A percentile compares a stretch with the other conserved stretches of the same genome.
phyloP scores from a whole-genome alignment of 2,888 invertebrate genomes.

The Tinea trinotella region DNA sequence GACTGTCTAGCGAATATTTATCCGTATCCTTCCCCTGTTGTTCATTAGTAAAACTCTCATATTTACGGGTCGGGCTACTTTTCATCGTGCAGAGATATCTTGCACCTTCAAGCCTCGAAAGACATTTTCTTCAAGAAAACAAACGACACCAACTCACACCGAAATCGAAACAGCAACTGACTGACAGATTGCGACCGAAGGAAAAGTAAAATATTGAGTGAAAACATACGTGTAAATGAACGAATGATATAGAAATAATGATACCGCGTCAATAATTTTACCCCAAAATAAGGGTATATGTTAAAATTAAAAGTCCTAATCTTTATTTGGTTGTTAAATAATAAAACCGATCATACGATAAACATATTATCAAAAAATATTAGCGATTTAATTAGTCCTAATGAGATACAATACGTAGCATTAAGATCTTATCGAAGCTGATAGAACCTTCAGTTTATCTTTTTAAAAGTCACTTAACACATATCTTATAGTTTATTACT shows the following conservation, averaged over 20 bases:
- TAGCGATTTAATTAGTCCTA: conserved; percentile 1
- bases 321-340: conserved; percentile 2
- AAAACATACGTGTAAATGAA: conserved; percentile 17
- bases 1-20: conserved; percentile 66
- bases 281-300: not conserved
- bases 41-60: conserved; percentile 63
- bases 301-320: not conserved
- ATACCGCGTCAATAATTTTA: not conserved
- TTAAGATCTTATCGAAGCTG: not conserved
- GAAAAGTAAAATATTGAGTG: conserved; percentile 18
- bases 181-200: conserved; percentile 12
- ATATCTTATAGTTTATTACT: too few relatives aligned
- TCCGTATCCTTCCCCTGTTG: conserved; percentile 61
- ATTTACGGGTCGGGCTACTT: conserved; percentile 66
- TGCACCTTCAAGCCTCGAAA: conserved; percentile 42
- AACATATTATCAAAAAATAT: not conserved
- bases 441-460: too few relatives aligned
- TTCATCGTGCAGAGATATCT: conserved; percentile 39
- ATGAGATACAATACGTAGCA: not conserved
- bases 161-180: conserved; percentile 39
- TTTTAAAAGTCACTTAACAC: too few relatives aligned
- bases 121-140: conserved; percentile 43
- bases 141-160: conserved; percentile 40
- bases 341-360: not conserved
- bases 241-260: conserved; percentile 1